Evolutionary conservation across 2,888 invertebrate genomes (phyloP).

Genomic region (Peribatodes rhomboidaria): DNA sequence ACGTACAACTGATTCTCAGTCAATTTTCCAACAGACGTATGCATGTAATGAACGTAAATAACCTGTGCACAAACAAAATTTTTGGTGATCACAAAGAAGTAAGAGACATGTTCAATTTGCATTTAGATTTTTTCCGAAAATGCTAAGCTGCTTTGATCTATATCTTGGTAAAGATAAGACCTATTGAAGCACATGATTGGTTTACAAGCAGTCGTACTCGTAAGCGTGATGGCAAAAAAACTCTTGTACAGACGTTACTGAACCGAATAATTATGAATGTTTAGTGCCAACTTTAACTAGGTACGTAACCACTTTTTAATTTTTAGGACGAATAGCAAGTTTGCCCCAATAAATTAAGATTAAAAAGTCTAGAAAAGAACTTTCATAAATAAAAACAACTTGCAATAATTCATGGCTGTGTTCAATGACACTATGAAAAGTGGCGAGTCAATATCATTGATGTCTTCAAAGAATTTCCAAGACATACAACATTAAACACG

Average conservation of each 20-base stretch:
- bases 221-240: not conserved
- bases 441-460: conserved; percentile 30
- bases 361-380: not conserved
- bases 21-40: not conserved
- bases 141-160: conserved; percentile 6
- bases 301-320: no score
- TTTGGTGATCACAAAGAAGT: not conserved
- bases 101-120: not conserved
- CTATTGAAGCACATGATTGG: conserved; percentile 23
- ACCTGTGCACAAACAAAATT: not conserved
- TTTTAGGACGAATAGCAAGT: no score
- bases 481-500: conserved; percentile 39
- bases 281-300: no score
- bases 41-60: not conserved
- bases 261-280: not conserved
- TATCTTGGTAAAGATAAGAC: conserved; percentile 8
- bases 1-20: not conserved
- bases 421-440: conserved; percentile 21
- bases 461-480: conserved; percentile 39
- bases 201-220: conserved; percentile 25
- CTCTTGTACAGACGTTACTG: not conserved
- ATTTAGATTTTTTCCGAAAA: not conserved
- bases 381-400: not conserved
- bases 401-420: conserved; percentile 10
- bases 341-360: no score